Conservation (phyloP, 92 coral and sea anemone species). For the Phenganax stokvisi region DNA sequence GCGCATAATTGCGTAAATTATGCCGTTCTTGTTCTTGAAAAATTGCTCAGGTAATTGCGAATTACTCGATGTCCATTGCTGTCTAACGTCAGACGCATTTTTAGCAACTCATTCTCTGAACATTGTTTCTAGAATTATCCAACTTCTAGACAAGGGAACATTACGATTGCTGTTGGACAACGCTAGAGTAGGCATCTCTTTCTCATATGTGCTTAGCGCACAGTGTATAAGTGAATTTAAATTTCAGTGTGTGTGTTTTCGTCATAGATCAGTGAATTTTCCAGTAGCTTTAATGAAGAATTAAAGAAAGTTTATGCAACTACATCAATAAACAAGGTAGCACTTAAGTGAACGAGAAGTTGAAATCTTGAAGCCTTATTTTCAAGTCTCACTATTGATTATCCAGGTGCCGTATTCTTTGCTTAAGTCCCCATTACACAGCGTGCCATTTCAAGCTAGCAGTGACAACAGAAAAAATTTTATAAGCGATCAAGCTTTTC, state of each 20-base stretch:
- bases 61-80: no score
- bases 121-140: constrained; percentile 47
- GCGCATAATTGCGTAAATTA: constrained; percentile 75
- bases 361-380: background rate
- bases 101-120: background rate
- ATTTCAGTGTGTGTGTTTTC: background rate
- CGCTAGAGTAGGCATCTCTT: constrained; percentile 61
- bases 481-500: constrained; percentile 83
- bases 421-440: constrained; percentile 82
- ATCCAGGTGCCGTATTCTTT: constrained; percentile 50
- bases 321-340: constrained; percentile 52
- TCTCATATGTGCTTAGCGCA: background rate
- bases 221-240: background rate
- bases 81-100: background rate
- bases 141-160: constrained; percentile 79
- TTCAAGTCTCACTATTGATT: background rate
- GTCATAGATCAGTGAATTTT: constrained; percentile 65
- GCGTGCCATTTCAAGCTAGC: constrained; percentile 97
- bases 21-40: constrained; percentile 68
- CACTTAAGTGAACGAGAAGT: constrained; percentile 1
- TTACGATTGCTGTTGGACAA: constrained; percentile 74
- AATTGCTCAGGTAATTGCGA: constrained; percentile 53
- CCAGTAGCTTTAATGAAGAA: constrained; percentile 59
- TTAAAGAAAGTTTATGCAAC: constrained; percentile 50
- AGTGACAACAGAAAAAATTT: constrained; percentile 85